phyloP scores from a whole-genome alignment of 2,797 vertebrate genomes.

The Melanotaenia nigrans region DNA sequence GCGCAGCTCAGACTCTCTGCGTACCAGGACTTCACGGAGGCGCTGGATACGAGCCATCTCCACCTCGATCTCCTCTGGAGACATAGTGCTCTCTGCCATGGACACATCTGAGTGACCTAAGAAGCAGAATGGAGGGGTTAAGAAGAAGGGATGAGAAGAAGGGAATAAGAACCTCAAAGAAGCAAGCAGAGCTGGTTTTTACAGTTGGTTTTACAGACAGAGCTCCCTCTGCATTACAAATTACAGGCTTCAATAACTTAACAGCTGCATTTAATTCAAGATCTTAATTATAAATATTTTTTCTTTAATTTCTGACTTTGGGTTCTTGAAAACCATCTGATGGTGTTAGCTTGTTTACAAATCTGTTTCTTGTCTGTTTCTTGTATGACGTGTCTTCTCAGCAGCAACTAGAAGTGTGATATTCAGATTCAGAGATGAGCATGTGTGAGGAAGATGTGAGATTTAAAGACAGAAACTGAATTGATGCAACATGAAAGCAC shows the following conservation, averaged over 20 bases:
- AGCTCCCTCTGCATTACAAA: neutral
- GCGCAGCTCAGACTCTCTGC: conserved; percentile 96
- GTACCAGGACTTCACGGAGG: conserved; percentile 95
- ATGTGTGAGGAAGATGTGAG: neutral
- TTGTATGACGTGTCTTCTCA: conserved; percentile 21
- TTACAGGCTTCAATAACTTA: conserved; percentile 8
- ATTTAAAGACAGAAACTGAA: conserved; percentile 1
- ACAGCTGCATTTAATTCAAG: neutral
- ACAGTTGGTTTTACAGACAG: conserved; percentile 7
- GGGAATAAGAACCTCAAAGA: neutral
- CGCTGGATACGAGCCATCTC: conserved; percentile 98
- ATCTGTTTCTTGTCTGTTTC: neutral
- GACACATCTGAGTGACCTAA: conserved; percentile 93
- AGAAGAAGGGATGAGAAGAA: neutral
- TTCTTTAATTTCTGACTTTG: neutral
- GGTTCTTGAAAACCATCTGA: conserved; percentile 16
- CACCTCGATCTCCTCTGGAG: conserved; percentile 95
- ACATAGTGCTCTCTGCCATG: conserved; percentile 97
- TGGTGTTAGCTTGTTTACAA: neutral
- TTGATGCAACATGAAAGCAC: neutral
- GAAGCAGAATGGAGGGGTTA: neutral
- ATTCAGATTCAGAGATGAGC: conserved; percentile 25
- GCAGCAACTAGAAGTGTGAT: conserved; percentile 21
- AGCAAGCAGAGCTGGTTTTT: too few relatives aligned
- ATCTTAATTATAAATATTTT: neutral